A percentile compares a stretch with the other conserved stretches of the same genome.
These are phyloP conservation scores for Nomada fucata DNA, from an alignment of 2,888 invertebrate species.

Conservation along the genomic window DNA sequence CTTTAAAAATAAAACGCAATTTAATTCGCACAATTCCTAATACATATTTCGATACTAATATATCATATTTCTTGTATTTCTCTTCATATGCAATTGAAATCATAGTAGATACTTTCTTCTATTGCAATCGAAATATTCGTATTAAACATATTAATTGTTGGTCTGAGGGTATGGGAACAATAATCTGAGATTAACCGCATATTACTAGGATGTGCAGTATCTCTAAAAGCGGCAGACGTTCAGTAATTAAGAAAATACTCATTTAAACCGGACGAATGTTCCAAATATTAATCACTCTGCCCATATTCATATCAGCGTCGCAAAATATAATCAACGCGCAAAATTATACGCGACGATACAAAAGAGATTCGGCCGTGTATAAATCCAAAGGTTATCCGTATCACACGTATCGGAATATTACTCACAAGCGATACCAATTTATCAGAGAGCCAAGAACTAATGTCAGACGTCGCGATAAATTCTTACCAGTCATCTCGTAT, in stretches of 20 bases:
- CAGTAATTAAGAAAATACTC: background rate
- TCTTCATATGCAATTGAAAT: no score
- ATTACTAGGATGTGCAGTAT: no score
- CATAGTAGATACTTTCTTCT: no score
- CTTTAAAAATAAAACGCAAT: no score
- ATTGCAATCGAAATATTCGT: no score
- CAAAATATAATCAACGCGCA: background rate
- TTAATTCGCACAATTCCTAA: no score
- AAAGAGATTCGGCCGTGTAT: background rate
- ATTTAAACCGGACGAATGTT: background rate
- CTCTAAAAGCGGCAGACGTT: background rate
- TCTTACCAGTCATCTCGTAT: conserved; percentile 90
- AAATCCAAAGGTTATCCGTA: background rate
- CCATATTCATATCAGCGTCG: background rate
- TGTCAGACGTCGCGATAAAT: conserved; percentile 11
- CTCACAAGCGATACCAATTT: conserved; percentile 9
- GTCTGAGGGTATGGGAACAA: no score
- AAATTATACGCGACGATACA: background rate
- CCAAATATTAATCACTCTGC: background rate
- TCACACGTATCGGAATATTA: conserved; percentile 2
- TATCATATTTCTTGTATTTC: no score
- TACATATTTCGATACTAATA: no score
- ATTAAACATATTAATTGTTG: no score
- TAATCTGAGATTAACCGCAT: no score
- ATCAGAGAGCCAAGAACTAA: conserved; percentile 9